These are phyloP conservation scores for Pseudochirops corinnae DNA, from an alignment of 2,797 vertebrate genomes.

Conservation along the genomic window DNA sequence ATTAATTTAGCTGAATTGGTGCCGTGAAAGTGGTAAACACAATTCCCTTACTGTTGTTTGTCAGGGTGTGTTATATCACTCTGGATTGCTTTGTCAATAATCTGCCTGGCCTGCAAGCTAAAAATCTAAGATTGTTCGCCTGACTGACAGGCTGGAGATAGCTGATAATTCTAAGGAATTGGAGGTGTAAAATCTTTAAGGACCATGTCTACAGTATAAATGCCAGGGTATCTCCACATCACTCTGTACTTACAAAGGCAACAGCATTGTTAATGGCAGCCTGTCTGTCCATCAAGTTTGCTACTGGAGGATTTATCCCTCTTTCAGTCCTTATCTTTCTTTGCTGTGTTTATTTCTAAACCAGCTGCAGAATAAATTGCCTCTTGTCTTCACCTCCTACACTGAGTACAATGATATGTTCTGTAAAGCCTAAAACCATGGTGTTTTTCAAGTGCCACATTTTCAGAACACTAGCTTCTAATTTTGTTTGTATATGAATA, in stretches of 20 bases:
- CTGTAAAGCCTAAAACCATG: slow-evolving; percentile 83
- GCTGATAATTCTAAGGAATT: slow-evolving; percentile 99
- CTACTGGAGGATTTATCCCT: slow-evolving; percentile 94
- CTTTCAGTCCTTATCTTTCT: slow-evolving; percentile 94
- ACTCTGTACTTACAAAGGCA: slow-evolving; percentile 94
- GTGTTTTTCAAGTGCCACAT: slow-evolving; percentile 81
- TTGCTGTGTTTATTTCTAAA: slow-evolving; percentile 89
- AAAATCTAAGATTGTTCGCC: slow-evolving; percentile 93
- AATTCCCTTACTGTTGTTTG: slow-evolving; percentile 92
- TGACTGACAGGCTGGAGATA: slow-evolving; percentile 97
- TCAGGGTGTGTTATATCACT: slow-evolving; percentile 93
- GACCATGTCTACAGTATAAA: slow-evolving; percentile 96
- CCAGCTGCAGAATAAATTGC: slow-evolving; percentile 90
- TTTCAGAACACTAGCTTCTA: slow-evolving; percentile 84
- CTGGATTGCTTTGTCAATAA: slow-evolving; percentile 99
- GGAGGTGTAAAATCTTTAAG: slow-evolving; percentile 99
- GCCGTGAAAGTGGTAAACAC: slow-evolving; percentile 84
- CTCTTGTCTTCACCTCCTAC: slow-evolving; percentile 89
- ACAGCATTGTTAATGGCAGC: slow-evolving; percentile 95
- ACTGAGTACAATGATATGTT: slow-evolving; percentile 85
- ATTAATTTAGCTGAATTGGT: slow-evolving; percentile 87
- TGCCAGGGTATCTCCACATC: slow-evolving; percentile 99
- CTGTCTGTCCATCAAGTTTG: slow-evolving; percentile 96
- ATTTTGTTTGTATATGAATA: slow-evolving; percentile 83
- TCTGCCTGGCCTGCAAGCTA: slow-evolving; percentile 90